Conservation (phyloP, 2,797 vertebrate genomes). For the Smutsia gigantea region DNA sequence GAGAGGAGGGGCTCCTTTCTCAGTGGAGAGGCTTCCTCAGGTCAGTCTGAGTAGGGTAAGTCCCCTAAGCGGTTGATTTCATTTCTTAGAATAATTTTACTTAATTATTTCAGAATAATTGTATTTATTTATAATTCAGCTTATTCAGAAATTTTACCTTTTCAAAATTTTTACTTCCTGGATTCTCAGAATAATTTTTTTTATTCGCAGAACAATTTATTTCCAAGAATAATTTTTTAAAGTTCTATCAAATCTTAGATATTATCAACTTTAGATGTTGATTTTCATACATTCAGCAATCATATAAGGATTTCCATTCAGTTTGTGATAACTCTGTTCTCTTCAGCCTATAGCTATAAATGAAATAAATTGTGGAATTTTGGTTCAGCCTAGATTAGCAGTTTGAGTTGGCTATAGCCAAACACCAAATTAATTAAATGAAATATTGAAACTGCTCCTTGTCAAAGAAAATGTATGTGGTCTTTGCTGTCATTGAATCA, state of each 20-base stretch:
- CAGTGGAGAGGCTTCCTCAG: neutral
- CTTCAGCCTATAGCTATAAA: neutral
- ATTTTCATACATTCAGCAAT: neutral
- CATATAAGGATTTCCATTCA: neutral
- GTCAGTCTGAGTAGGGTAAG: neutral
- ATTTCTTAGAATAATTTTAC: constrained; percentile 7
- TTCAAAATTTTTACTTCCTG: neutral
- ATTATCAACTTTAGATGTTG: neutral
- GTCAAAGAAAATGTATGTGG: constrained; percentile 26
- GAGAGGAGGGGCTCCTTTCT: neutral
- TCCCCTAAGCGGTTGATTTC: neutral
- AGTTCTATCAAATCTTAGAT: neutral
- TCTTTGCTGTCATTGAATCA: constrained; percentile 3
- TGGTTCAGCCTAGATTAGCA: constrained; percentile 2
- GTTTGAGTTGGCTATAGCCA: constrained; percentile 6
- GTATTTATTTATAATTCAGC: neutral
- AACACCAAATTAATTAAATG: constrained; percentile 35
- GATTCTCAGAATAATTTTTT: neutral
- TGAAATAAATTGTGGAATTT: neutral
- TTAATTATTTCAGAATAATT: constrained; percentile 12
- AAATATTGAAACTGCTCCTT: neutral
- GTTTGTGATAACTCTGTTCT: constrained; percentile 20
- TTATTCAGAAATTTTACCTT: neutral
- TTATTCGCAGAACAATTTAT: constrained; percentile 12
- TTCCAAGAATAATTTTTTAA: constrained; percentile 24